A percentile compares a stretch with the other conserved stretches of the same genome.
Conservation (phyloP, 1,140 invertebrate species). For the Heliconius congener region DNA sequence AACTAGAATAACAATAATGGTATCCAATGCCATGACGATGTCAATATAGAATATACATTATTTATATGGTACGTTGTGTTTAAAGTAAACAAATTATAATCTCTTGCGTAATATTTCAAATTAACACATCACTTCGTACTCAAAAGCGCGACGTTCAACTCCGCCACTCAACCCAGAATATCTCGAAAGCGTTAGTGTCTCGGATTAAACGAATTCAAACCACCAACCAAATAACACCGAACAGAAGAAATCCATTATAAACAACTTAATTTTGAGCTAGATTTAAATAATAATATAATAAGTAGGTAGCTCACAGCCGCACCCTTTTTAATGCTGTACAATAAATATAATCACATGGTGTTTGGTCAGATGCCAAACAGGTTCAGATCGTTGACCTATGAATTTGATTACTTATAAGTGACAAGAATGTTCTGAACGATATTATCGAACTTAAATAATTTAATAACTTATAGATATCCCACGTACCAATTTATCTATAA, state of each 20-base stretch:
- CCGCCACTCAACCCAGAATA: too few species aligned
- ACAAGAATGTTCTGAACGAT: constrained; percentile 44
- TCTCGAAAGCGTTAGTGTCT: too few species aligned
- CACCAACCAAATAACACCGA: neutral
- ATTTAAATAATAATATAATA: constrained; percentile 7
- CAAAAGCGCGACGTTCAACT: too few species aligned
- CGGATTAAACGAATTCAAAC: too few species aligned
- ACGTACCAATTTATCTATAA: neutral
- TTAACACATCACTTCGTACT: too few species aligned
- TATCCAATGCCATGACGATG: too few species aligned
- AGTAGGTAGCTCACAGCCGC: neutral
- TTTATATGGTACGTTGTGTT: too few species aligned
- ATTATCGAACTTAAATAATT: constrained; percentile 11
- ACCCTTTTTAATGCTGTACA: constrained; percentile 16
- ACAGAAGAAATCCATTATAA: neutral
- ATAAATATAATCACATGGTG: constrained; percentile 37
- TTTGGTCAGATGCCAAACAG: constrained; percentile 56
- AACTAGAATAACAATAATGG: too few species aligned
- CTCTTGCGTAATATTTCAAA: too few species aligned
- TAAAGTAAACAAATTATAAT: too few species aligned
- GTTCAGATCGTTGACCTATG: constrained; percentile 49
- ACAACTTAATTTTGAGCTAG: neutral
- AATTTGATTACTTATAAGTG: constrained; percentile 57
- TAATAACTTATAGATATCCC: neutral
- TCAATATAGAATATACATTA: too few species aligned